A percentile compares a stretch with the other conserved stretches of the same genome.
Evolutionary conservation across 2,888 invertebrate species (phyloP).

Genomic region (Sussaba pulchella): DNA sequence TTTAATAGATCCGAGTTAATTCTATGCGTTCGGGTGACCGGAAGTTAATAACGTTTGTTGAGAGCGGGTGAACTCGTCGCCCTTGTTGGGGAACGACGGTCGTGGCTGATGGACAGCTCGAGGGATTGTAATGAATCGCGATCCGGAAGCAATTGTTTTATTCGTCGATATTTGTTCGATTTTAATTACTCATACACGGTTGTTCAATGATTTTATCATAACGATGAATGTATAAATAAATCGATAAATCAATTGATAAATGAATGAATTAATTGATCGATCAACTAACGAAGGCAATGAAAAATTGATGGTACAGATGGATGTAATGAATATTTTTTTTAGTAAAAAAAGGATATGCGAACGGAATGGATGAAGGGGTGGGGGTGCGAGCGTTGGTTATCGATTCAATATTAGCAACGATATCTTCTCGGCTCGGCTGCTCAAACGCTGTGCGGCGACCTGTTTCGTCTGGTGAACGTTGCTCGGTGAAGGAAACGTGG

Average conservation of each 20-base stretch:
- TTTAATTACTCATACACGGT: too few species aligned
- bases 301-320: too few species aligned
- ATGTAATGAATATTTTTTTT: too few species aligned
- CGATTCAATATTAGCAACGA: slow-evolving; percentile 68
- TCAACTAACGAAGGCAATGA: too few species aligned
- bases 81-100: background rate
- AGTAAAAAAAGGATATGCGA: background rate
- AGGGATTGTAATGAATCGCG: background rate
- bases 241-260: too few species aligned
- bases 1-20: slow-evolving; percentile 42
- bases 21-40: slow-evolving; percentile 45
- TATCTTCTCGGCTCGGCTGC: slow-evolving; percentile 65
- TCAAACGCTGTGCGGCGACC: slow-evolving; percentile 50
- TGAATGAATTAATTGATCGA: too few species aligned
- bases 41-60: slow-evolving; percentile 44
- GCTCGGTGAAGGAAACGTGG: background rate
- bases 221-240: too few species aligned
- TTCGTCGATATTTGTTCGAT: background rate
- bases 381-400: slow-evolving; percentile 53
- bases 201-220: too few species aligned
- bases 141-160: background rate
- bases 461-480: slow-evolving; percentile 31
- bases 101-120: slow-evolving; percentile 3
- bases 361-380: background rate
- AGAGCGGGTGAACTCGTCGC: slow-evolving; percentile 29